A percentile compares a stretch with the other conserved stretches of the same genome.
These are phyloP conservation scores for Polypterus senegalus DNA, from an alignment of 2,113 vertebrate species.

Conservation along the genomic window DNA sequence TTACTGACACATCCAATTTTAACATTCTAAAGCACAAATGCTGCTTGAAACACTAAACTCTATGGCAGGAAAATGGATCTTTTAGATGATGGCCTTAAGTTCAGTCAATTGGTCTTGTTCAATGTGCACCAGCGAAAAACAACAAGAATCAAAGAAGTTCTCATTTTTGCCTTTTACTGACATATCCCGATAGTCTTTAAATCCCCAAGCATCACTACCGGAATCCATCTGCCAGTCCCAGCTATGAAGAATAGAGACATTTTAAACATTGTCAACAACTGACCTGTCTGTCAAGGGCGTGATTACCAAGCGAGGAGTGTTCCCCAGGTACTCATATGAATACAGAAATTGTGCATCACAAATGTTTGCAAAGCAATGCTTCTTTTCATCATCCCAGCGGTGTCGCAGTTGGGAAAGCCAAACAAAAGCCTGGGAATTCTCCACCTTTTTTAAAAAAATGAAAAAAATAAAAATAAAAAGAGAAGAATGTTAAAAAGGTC, in stretches of 20 bases:
- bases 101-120: too few relatives aligned
- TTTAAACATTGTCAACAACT: not conserved
- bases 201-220: too few relatives aligned
- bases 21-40: too few relatives aligned
- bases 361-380: slow-evolving; percentile 82
- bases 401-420: slow-evolving; percentile 93
- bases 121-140: too few relatives aligned
- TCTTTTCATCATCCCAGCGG: slow-evolving; percentile 71
- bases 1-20: too few relatives aligned
- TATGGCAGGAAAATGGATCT: too few relatives aligned
- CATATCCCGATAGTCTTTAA: too few relatives aligned
- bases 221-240: not conserved
- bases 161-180: too few relatives aligned
- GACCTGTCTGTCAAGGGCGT: slow-evolving; percentile 92
- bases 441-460: slow-evolving; percentile 51
- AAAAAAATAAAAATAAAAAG: not conserved
- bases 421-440: slow-evolving; percentile 75
- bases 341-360: slow-evolving; percentile 90
- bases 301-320: slow-evolving; percentile 87
- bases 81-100: too few relatives aligned
- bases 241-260: not conserved
- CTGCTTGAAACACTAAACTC: too few relatives aligned
- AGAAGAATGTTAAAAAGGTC: too few relatives aligned
- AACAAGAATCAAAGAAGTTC: too few relatives aligned
- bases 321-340: slow-evolving; percentile 90